A percentile compares a stretch with the other conserved stretches of the same genome.
Conservation (phyloP, 2,113 vertebrate genomes). For the Elgaria multicarinata region DNA sequence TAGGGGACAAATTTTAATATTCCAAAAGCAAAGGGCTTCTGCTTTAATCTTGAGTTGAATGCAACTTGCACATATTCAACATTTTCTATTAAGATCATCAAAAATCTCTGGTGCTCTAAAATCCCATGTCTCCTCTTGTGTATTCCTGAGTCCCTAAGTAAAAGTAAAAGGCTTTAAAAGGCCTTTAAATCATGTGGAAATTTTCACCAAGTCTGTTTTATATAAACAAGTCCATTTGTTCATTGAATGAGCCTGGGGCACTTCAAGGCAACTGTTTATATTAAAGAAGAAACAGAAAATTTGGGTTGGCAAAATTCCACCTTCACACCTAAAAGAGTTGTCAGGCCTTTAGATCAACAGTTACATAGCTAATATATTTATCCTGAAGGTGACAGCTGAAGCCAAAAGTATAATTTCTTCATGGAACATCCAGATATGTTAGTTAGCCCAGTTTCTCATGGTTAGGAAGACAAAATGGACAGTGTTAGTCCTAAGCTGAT, state of each 20-base stretch:
- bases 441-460: conserved; percentile 25
- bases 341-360: conserved; percentile 62
- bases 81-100: background rate
- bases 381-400: conserved; percentile 55
- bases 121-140: background rate
- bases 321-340: conserved; percentile 61
- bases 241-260: conserved; percentile 67
- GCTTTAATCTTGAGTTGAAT: background rate
- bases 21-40: background rate
- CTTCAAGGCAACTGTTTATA: conserved; percentile 74
- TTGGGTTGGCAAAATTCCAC: conserved; percentile 68
- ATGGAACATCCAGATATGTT: conserved; percentile 49
- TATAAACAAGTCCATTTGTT: conserved; percentile 73
- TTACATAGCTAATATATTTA: conserved; percentile 63
- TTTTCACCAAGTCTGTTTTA: conserved; percentile 64
- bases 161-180: conserved; percentile 39
- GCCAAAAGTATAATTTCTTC: conserved; percentile 65
- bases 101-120: background rate
- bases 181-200: conserved; percentile 55
- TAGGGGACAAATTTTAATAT: background rate
- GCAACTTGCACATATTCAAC: background rate
- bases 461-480: conserved; percentile 61
- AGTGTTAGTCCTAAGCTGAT: conserved; percentile 46
- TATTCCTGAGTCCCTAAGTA: background rate
- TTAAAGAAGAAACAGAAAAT: conserved; percentile 72